Conservation (phyloP, 2,113 vertebrate species). For the Hydrolagus affinis region DNA sequence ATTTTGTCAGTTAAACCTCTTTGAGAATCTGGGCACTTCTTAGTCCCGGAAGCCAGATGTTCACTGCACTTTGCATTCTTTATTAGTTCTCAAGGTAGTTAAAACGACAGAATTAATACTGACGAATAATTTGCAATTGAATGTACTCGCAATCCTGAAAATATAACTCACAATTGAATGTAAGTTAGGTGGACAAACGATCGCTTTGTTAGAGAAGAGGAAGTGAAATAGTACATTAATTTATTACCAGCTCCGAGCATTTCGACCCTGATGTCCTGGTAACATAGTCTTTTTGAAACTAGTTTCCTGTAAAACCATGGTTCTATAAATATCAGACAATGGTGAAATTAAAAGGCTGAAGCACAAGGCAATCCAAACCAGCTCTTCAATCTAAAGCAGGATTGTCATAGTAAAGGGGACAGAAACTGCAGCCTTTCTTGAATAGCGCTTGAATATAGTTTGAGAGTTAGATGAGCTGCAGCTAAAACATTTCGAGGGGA, state of each 20-base stretch:
- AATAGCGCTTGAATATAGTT: not conserved
- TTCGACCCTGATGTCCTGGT: slow-evolving; percentile 86
- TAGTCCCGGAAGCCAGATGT: slow-evolving; percentile 71
- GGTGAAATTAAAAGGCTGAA: not conserved
- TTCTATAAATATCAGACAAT: slow-evolving; percentile 19
- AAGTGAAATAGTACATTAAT: slow-evolving; percentile 79
- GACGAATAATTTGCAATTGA: slow-evolving; percentile 91
- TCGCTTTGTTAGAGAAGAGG: slow-evolving; percentile 66
- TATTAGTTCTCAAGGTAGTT: slow-evolving; percentile 85
- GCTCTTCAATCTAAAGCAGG: not conserved
- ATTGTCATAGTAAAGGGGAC: not conserved
- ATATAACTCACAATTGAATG: slow-evolving; percentile 85
- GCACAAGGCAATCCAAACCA: not conserved
- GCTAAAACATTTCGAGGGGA: not conserved
- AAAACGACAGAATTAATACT: slow-evolving; percentile 79
- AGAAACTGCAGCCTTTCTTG: not conserved
- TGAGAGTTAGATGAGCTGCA: not conserved
- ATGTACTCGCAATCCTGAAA: slow-evolving; percentile 87
- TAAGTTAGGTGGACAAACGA: slow-evolving; percentile 79
- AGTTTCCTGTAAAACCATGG: slow-evolving; percentile 14
- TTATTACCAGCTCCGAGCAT: slow-evolving; percentile 89
- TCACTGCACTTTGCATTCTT: slow-evolving; percentile 77
- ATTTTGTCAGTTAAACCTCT: slow-evolving; percentile 32
- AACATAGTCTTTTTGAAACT: slow-evolving; percentile 65
- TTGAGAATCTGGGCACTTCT: slow-evolving; percentile 62